Evolutionary conservation across 2,888 invertebrate genomes (phyloP).

Genomic region (Pollenia angustigena): DNA sequence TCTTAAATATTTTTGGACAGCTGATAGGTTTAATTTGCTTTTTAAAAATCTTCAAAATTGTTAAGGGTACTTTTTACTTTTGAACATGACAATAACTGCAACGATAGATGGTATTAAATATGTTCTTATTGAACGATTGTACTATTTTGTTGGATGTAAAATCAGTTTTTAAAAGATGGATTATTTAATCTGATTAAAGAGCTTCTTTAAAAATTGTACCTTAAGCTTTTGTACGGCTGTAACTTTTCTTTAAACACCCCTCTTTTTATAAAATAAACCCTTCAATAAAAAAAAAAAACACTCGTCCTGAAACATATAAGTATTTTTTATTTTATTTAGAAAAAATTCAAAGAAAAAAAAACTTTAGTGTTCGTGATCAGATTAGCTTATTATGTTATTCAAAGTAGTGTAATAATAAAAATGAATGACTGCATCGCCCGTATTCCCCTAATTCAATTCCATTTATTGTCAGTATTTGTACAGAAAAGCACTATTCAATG

Average conservation of each 20-base stretch:
- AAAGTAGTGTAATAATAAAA: slow-evolving; percentile 28
- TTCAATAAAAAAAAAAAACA: slow-evolving; percentile 4
- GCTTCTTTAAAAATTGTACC: neutral
- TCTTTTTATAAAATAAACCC: slow-evolving; percentile 19
- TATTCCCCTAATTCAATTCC: neutral
- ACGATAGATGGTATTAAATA: too few species aligned
- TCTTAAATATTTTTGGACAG: too few species aligned
- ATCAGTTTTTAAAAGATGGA: neutral
- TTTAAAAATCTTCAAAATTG: too few species aligned
- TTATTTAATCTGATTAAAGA: neutral
- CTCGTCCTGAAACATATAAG: neutral
- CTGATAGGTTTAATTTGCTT: too few species aligned
- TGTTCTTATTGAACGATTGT: neutral
- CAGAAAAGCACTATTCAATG: slow-evolving; percentile 35
- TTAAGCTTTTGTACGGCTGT: neutral
- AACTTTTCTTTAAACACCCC: neutral
- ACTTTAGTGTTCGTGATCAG: slow-evolving; percentile 70
- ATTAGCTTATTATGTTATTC: slow-evolving; percentile 69
- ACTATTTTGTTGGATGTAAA: neutral
- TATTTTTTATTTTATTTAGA: neutral
- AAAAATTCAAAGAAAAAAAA: slow-evolving; percentile 16
- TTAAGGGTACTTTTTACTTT: too few species aligned
- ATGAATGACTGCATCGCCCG: neutral
- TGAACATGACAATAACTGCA: too few species aligned
- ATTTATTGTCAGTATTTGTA: neutral